phyloP scores from a whole-genome alignment of 2,888 invertebrate genomes.

The Watsonalla cultraria region DNA sequence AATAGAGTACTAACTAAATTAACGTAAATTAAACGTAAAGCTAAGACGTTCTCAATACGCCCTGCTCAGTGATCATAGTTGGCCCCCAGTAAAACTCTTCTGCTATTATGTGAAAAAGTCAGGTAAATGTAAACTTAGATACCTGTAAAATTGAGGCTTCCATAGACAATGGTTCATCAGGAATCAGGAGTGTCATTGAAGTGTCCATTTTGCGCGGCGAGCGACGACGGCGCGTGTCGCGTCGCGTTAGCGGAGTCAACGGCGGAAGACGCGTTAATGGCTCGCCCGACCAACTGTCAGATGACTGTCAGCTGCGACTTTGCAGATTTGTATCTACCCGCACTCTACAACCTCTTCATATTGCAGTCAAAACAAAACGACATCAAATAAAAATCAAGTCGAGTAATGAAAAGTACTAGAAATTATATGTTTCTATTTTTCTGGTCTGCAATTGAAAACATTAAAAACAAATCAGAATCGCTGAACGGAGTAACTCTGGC shows the following conservation, averaged over 20 bases:
- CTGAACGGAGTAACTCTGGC: constrained; percentile 36
- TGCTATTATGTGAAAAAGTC: too few species aligned
- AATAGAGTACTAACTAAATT: too few species aligned
- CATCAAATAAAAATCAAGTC: too few species aligned
- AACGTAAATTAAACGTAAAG: too few species aligned
- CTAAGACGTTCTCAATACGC: too few species aligned
- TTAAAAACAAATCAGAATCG: constrained; percentile 42
- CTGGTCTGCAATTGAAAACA: constrained; percentile 19
- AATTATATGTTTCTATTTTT: not conserved
- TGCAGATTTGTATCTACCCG: constrained; percentile 28
- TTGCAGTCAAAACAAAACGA: too few species aligned
- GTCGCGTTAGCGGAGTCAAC: constrained; percentile 29
- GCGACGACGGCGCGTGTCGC: constrained; percentile 22
- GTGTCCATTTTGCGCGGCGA: constrained; percentile 34
- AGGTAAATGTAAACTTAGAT: too few species aligned
- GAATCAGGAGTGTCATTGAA: constrained; percentile 43
- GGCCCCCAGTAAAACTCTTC: not conserved
- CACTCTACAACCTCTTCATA: not conserved
- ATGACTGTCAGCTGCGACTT: constrained; percentile 51
- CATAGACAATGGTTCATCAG: constrained; percentile 10
- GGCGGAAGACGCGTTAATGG: constrained; percentile 59
- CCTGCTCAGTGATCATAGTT: too few species aligned
- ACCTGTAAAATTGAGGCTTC: too few species aligned
- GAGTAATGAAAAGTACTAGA: not conserved
- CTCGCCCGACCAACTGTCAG: constrained; percentile 55